Conservation (phyloP, 2,888 invertebrate genomes). For the Chrysina gloriosa region DNA sequence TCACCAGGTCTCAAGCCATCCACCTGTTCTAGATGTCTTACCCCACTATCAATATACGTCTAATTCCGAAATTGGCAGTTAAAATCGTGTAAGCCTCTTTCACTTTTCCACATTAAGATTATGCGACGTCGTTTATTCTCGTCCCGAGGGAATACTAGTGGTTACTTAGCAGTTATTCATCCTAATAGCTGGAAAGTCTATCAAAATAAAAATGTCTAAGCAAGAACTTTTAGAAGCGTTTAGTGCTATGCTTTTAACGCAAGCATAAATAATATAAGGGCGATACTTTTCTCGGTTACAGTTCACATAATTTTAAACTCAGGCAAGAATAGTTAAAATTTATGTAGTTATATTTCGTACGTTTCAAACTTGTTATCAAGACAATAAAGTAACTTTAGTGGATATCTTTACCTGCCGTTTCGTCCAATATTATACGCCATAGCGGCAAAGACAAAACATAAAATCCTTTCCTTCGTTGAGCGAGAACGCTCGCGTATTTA, state of each 20-base stretch:
- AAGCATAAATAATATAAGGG: background rate
- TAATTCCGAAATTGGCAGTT: too few species aligned
- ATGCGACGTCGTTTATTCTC: too few species aligned
- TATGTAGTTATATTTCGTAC: slow-evolving; percentile 23
- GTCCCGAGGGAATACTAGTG: too few species aligned
- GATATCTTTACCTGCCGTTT: slow-evolving; percentile 16
- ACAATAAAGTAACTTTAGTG: slow-evolving; percentile 19
- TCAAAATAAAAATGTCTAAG: too few species aligned
- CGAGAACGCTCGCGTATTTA: slow-evolving; percentile 18
- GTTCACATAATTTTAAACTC: background rate
- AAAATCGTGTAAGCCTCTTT: too few species aligned
- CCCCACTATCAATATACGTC: too few species aligned
- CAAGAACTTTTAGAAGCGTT: too few species aligned
- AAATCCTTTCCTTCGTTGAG: slow-evolving; percentile 29
- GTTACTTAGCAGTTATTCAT: too few species aligned
- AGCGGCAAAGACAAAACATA: slow-evolving; percentile 28
- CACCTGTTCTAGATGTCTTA: too few species aligned
- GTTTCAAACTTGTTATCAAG: slow-evolving; percentile 19
- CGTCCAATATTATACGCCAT: slow-evolving; percentile 18
- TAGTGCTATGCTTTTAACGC: background rate
- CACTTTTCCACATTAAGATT: too few species aligned
- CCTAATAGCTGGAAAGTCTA: too few species aligned
- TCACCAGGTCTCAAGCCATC: too few species aligned
- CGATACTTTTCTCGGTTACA: background rate
- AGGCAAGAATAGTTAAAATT: slow-evolving; percentile 15